Percentiles rank a stretch among this genome's conserved stretches.
Conservation (phyloP, 2,888 invertebrate species). For the Stratiomys singularior region DNA sequence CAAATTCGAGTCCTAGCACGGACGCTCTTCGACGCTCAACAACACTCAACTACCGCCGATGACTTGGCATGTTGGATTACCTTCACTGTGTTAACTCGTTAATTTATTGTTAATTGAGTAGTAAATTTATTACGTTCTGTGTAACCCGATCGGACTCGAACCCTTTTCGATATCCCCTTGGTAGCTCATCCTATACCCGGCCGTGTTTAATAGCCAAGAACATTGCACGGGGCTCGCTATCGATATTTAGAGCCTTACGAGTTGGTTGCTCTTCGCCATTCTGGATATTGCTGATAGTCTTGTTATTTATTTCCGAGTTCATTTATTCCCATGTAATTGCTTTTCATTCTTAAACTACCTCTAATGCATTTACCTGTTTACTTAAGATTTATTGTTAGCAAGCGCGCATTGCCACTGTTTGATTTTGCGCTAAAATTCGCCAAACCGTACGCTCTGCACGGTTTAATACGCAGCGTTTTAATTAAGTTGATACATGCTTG, state of each 20-base stretch:
- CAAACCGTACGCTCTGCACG: background rate
- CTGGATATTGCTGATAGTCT: constrained; percentile 36
- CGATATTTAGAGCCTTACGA: background rate
- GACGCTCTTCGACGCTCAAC: constrained; percentile 12
- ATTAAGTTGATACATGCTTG: constrained; percentile 40
- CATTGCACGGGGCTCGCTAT: background rate
- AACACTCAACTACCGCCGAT: constrained; percentile 3
- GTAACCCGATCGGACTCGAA: constrained; percentile 39
- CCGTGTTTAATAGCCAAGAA: background rate
- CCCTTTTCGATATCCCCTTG: constrained; percentile 16
- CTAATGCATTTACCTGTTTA: constrained; percentile 44
- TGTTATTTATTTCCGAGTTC: constrained; percentile 46
- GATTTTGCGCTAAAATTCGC: constrained; percentile 11
- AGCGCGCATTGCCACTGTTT: constrained; percentile 25
- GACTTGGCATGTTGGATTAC: constrained; percentile 44
- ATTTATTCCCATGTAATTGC: constrained; percentile 44
- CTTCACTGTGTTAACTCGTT: constrained; percentile 44
- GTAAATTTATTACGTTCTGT: constrained; percentile 45
- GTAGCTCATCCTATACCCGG: background rate
- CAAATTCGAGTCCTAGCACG: constrained; percentile 34
- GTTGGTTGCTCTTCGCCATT: background rate
- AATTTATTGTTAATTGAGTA: constrained; percentile 47
- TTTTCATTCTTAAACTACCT: constrained; percentile 40
- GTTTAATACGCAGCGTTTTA: constrained; percentile 28
- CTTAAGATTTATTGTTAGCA: constrained; percentile 42